These are phyloP conservation scores for Coenonympha glycerion DNA, from an alignment of 2,888 invertebrate species.

Conservation along the genomic window DNA sequence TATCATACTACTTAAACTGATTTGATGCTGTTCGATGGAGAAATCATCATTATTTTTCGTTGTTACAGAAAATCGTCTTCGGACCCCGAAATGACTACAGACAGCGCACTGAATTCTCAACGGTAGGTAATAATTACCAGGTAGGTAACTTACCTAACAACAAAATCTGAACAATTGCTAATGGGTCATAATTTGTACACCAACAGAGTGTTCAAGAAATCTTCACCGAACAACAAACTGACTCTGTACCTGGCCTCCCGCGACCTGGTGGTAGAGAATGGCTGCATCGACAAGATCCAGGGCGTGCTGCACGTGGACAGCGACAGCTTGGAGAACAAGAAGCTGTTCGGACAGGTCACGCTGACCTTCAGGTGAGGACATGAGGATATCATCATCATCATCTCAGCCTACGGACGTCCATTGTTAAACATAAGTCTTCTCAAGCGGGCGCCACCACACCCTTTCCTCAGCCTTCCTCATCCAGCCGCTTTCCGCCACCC, in stretches of 20 bases:
- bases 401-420: no score
- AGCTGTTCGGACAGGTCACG: constrained; percentile 89
- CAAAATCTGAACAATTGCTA: no score
- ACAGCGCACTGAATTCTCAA: constrained; percentile 65
- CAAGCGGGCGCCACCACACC: no score
- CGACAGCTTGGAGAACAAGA: constrained; percentile 83
- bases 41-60: constrained; percentile 4
- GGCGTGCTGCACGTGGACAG: constrained; percentile 95
- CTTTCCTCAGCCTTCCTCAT: no score
- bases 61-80: constrained; percentile 40
- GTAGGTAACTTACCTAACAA: no score
- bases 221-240: constrained; percentile 88
- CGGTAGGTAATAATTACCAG: constrained; percentile 42
- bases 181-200: background rate
- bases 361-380: constrained; percentile 88
- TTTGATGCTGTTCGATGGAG: background rate
- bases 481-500: no score
- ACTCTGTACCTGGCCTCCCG: constrained; percentile 88
- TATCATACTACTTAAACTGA: no score
- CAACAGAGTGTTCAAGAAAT: constrained; percentile 87
- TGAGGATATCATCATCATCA: no score
- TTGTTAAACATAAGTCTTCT: no score
- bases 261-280: constrained; percentile 85
- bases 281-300: constrained; percentile 85
- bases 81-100: constrained; percentile 50